phyloP scores from a whole-genome alignment of 2,113 vertebrate species.

The Corynorhinus townsendii region DNA sequence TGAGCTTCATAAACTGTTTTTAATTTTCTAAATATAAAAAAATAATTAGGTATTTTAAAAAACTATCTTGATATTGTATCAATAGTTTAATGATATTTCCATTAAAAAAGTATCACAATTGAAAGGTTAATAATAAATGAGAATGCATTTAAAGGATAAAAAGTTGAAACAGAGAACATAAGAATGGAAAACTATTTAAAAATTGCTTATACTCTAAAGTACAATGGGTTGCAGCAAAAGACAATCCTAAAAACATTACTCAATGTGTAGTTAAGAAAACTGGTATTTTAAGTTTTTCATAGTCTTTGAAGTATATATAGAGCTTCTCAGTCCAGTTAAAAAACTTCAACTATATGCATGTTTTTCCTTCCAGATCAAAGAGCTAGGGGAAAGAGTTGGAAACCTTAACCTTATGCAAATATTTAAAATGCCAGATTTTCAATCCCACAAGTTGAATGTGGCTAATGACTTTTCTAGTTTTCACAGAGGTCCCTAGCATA shows the following conservation, averaged over 20 bases:
- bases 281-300: conserved; percentile 5
- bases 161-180: conserved; percentile 7
- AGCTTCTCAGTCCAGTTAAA: not conserved
- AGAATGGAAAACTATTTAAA: conserved; percentile 7
- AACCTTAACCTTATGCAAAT: not conserved
- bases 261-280: not conserved
- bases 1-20: not conserved
- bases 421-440: conserved; percentile 27
- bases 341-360: not conserved
- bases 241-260: conserved; percentile 25
- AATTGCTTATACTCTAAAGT: conserved; percentile 3
- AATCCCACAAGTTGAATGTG: not conserved
- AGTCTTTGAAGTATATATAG: conserved; percentile 8
- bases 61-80: not conserved
- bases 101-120: not conserved
- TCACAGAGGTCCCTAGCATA: not conserved
- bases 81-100: conserved; percentile 28
- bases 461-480: conserved; percentile 28
- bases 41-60: conserved; percentile 29
- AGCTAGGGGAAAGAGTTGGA: not conserved
- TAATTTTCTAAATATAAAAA: conserved; percentile 35
- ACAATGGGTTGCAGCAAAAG: conserved; percentile 12
- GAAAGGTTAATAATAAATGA: not conserved
- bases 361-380: conserved; percentile 19
- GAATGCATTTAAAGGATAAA: conserved; percentile 38